A percentile compares a stretch with the other conserved stretches of the same genome.
phyloP scores from a whole-genome alignment of 2,797 vertebrate species.

The Crenuchus spilurus region DNA sequence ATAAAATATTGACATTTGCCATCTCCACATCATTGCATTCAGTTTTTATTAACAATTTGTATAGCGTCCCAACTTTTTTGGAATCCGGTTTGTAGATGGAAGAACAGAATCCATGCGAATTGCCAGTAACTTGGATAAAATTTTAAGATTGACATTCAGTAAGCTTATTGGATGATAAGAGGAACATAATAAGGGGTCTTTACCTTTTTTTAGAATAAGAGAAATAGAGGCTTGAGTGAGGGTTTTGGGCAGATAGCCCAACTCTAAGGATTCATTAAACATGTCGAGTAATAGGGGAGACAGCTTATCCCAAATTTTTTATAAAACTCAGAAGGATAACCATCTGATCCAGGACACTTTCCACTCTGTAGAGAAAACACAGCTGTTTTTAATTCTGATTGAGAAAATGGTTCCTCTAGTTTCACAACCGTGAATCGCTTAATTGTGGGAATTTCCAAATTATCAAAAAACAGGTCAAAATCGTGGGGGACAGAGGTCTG shows the following conservation, averaged over 20 bases:
- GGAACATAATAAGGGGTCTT: neutral
- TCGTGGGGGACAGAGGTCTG: neutral
- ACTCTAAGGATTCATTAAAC: neutral
- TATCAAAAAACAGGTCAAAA: neutral
- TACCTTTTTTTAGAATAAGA: neutral
- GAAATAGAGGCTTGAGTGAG: neutral
- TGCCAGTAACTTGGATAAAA: neutral
- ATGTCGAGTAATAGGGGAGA: neutral
- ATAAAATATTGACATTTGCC: too few relatives aligned
- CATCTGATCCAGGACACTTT: neutral
- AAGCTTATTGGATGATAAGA: neutral
- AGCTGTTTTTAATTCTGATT: neutral
- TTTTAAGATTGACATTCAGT: neutral
- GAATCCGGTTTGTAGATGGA: neutral
- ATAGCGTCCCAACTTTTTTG: too few relatives aligned
- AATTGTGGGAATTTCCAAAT: neutral
- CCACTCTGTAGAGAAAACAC: neutral
- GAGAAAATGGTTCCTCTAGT: neutral
- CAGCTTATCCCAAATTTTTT: neutral
- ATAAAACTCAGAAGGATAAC: neutral
- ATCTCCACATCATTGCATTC: too few relatives aligned
- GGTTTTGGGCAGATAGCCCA: neutral
- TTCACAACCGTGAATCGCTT: neutral
- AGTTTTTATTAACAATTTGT: too few relatives aligned
- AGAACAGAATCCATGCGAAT: neutral